Percentiles rank a stretch among this genome's conserved stretches.
Conservation (phyloP, 2,888 invertebrate species). For the Stegophylla sp. region DNA sequence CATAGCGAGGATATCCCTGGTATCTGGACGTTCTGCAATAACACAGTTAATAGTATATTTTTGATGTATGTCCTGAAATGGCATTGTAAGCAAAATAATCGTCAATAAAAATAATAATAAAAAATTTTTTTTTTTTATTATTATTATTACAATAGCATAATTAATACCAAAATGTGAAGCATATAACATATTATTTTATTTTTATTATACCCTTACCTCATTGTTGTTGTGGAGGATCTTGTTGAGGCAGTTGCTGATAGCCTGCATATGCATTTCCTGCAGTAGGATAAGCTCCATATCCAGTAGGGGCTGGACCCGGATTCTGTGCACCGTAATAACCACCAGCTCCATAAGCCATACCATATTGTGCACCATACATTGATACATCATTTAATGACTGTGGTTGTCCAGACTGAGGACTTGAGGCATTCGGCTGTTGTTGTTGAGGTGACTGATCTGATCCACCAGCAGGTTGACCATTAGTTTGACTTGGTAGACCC, state of each 20-base stretch:
- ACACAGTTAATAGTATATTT: constrained; percentile 58
- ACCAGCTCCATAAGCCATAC: constrained; percentile 56
- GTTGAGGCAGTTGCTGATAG: constrained; percentile 51
- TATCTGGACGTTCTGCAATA: constrained; percentile 58
- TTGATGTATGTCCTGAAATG: constrained; percentile 52
- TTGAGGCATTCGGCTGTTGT: constrained; percentile 50
- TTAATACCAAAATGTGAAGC: constrained; percentile 7
- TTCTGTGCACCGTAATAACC: constrained; percentile 53
- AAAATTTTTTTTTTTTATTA: constrained; percentile 4
- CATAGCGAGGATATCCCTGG: constrained; percentile 56
- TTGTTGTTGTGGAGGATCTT: constrained; percentile 55
- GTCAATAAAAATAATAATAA: constrained; percentile 25
- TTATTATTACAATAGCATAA: not conserved
- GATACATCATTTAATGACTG: constrained; percentile 52
- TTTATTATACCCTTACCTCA: constrained; percentile 37
- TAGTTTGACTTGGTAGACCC: constrained; percentile 35
- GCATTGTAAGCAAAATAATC: constrained; percentile 41
- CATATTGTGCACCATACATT: constrained; percentile 55
- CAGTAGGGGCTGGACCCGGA: constrained; percentile 46
- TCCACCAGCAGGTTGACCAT: constrained; percentile 40
- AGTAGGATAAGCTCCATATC: constrained; percentile 51
- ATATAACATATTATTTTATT: not conserved
- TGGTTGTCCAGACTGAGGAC: constrained; percentile 52
- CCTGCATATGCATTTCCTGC: constrained; percentile 51
- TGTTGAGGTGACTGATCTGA: constrained; percentile 53